Base-by-base conservation (phyloP, 2,113 vertebrate species). In the Agelaius tricolor region DNA sequence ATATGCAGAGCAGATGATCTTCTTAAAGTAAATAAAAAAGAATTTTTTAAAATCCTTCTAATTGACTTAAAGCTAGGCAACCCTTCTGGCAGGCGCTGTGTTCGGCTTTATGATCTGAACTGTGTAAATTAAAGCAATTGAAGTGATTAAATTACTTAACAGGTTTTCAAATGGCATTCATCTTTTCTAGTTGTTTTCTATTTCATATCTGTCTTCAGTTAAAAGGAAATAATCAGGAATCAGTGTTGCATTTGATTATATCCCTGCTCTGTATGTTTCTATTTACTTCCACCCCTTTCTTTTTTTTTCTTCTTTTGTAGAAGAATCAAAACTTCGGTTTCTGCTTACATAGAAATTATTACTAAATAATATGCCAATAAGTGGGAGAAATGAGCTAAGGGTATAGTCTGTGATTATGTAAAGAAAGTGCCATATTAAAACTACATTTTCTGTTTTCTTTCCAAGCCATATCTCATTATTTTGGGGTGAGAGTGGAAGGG, bases 141-240 rank as follows among this genome's bases (percentile, higher is more conserved):
- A 89, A 84, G 51, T 91, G 86, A 94, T 95, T 95, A 88, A 95
- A 87, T 96, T 92, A 78, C 86, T 93, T 92, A 86, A 69, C 67
- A 63, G 46, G 16, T 86, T 87, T 94, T 81, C 80, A 94, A 61
- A 68, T 84, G 55, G 9, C 28, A 44, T 88, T 82, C 2, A 0
- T 69, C 44, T 92, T 96, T 92, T 89, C 82, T 91, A 54, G 28
- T 72, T 66, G 33, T 85, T 79, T 96, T 89, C 47, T 84, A 7
- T 94, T 96, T 87, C 62, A 6, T 92, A 59, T 79, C 63, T 87
- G 30, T 78, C 41, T 92, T 30, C 46, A 87, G n/a, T 87, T 91
- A 69, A 82, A 81, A 87, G 37, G 76, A 87, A 90, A 75, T 74
- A 84, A 76, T 77, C 39, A 61, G 58, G 59, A 31, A 9, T 83